phyloP scores from a whole-genome alignment of 2,113 vertebrate genomes.

The Solenodon paradoxus region DNA sequence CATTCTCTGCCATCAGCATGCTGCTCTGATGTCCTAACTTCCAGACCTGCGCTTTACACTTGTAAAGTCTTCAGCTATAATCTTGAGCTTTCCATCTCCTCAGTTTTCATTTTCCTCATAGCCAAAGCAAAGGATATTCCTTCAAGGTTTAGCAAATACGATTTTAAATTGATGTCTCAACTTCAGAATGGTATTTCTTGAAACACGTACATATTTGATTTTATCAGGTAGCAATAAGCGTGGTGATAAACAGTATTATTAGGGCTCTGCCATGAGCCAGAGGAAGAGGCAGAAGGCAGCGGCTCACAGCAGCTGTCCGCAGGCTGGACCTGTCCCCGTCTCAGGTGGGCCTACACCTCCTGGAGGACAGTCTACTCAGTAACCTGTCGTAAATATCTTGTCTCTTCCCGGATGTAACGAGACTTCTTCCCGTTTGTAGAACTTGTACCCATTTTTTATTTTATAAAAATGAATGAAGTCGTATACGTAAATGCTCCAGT shows the following conservation, averaged over 20 bases:
- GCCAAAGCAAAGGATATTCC: background rate
- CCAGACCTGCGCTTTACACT: background rate
- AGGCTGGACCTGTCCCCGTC: background rate
- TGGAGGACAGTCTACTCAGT: background rate
- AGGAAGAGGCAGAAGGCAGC: background rate
- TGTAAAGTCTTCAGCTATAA: background rate
- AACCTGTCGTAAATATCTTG: too few species aligned
- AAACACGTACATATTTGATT: background rate
- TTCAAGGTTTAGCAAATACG: background rate
- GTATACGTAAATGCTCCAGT: background rate
- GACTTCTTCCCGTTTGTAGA: background rate
- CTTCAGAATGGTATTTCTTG: conserved; percentile 16
- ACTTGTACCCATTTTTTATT: background rate
- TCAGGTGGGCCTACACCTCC: background rate
- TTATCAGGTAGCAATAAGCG: conserved; percentile 18
- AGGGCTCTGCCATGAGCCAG: background rate
- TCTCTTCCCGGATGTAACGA: background rate
- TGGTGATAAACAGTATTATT: background rate
- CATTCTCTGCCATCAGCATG: background rate
- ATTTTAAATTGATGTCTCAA: background rate
- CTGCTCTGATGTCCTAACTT: background rate
- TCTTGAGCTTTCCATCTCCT: background rate
- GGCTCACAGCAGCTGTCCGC: background rate
- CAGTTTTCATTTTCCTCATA: background rate
- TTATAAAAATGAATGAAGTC: background rate